phyloP scores from a whole-genome alignment of 1,140 invertebrate species.

The Acromyrmex heyeri region DNA sequence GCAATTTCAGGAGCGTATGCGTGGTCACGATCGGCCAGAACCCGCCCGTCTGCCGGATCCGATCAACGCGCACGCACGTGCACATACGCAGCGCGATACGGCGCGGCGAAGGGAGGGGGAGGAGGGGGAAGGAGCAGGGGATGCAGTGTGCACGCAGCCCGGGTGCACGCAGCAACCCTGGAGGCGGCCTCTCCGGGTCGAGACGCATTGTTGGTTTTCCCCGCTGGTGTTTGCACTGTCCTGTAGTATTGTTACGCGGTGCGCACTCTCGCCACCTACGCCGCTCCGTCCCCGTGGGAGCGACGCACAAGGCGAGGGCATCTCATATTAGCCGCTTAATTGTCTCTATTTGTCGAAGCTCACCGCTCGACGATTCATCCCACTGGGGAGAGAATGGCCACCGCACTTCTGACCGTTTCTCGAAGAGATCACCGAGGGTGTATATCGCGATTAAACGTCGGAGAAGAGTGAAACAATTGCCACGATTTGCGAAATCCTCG shows the following conservation, averaged over 20 bases:
- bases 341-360: conserved; percentile 81
- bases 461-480: not conserved
- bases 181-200: conserved; percentile 52
- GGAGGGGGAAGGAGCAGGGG: no score
- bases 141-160: not conserved
- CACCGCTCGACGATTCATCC: conserved; percentile 66
- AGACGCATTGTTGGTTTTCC: conserved; percentile 79
- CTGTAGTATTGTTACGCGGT: conserved; percentile 67
- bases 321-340: conserved; percentile 80
- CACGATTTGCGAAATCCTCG: not conserved
- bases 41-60: conserved; percentile 10
- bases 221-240: conserved; percentile 72
- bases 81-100: not conserved
- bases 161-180: conserved; percentile 21
- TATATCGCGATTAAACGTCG: not conserved
- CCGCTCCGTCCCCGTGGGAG: conserved; percentile 65
- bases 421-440: not conserved
- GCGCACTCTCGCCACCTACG: conserved; percentile 32
- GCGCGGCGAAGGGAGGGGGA: not conserved
- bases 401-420: not conserved
- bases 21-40: conserved; percentile 66
- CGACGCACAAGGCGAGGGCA: conserved; percentile 65
- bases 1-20: conserved; percentile 73
- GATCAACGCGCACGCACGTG: conserved; percentile 47
- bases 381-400: conserved; percentile 24